These are phyloP conservation scores for Leucoptera coffeella DNA, from an alignment of 2,888 invertebrate species.

Conservation along the genomic window DNA sequence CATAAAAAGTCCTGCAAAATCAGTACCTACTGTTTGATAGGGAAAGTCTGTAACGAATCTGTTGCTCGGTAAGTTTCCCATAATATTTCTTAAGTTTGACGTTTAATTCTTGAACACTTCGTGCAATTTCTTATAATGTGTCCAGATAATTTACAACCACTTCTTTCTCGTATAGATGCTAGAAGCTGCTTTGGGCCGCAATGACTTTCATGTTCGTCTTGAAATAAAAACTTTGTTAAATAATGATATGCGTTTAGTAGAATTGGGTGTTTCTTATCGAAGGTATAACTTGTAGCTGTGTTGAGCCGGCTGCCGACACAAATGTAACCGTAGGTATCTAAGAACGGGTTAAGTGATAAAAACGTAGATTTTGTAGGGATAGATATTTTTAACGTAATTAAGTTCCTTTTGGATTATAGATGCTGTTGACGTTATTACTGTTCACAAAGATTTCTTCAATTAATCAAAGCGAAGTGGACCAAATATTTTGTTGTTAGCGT, in stretches of 20 bases:
- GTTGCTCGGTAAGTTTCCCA: slow-evolving; percentile 1
- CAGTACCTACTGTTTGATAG: neutral
- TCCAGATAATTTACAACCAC: neutral
- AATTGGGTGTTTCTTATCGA: neutral
- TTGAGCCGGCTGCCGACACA: neutral
- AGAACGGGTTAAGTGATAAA: neutral
- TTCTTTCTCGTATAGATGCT: neutral
- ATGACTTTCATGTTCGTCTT: neutral
- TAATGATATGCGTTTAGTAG: no score
- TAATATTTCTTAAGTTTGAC: slow-evolving; percentile 1
- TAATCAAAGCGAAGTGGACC: no score
- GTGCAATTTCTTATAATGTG: neutral
- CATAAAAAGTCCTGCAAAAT: slow-evolving; percentile 1
- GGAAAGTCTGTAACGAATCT: neutral
- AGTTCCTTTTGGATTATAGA: no score
- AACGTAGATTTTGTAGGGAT: no score
- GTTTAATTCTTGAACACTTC: neutral
- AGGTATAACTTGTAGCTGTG: neutral
- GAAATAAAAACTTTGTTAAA: no score
- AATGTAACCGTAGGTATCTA: neutral
- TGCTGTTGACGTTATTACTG: no score
- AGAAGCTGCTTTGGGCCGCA: slow-evolving; percentile 1
- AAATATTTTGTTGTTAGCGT: no score
- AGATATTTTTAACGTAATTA: no score
- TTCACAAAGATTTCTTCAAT: no score